phyloP scores from a whole-genome alignment of 30 jellyfish, hydroid and myxozoan species.

The Sanderia malayensis region DNA sequence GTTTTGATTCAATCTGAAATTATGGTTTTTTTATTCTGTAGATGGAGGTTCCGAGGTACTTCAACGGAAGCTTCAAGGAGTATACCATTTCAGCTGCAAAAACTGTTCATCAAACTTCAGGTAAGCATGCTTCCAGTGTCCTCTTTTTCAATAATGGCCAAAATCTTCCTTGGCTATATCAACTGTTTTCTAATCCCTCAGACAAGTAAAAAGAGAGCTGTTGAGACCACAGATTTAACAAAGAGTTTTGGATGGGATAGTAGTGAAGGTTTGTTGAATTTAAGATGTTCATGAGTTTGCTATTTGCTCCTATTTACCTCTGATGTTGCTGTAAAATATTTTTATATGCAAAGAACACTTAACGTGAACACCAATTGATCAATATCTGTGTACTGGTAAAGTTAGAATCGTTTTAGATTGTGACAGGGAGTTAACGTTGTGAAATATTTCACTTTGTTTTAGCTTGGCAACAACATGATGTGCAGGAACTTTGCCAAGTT shows the following conservation, averaged over 20 bases:
- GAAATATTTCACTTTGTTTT: no score
- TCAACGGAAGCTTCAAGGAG: slow-evolving; percentile 47
- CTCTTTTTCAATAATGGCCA: no score
- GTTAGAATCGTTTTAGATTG: no score
- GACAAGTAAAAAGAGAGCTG: slow-evolving; percentile 87
- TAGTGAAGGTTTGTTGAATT: slow-evolving; percentile 77
- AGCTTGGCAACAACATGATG: slow-evolving; percentile 99
- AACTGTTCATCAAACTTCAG: slow-evolving; percentile 70
- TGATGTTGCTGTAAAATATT: no score
- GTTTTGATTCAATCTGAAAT: no score
- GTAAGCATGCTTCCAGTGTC: slow-evolving; percentile 27
- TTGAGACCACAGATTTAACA: slow-evolving; percentile 89
- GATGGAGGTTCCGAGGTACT: slow-evolving; percentile 72
- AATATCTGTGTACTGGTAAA: no score
- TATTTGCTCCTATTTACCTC: no score
- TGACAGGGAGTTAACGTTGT: no score
- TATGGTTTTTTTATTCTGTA: slow-evolving; percentile 5
- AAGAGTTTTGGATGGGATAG: slow-evolving; percentile 99
- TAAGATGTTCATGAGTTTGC: no score
- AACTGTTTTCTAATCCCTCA: not conserved
- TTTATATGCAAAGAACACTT: no score
- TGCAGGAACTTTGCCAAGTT: slow-evolving; percentile 92
- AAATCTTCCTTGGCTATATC: not conserved
- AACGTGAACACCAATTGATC: no score
- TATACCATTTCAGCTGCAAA: slow-evolving; percentile 90